Evolutionary conservation across 2,113 vertebrate genomes (phyloP).

Genomic region (Egretta garzetta): DNA sequence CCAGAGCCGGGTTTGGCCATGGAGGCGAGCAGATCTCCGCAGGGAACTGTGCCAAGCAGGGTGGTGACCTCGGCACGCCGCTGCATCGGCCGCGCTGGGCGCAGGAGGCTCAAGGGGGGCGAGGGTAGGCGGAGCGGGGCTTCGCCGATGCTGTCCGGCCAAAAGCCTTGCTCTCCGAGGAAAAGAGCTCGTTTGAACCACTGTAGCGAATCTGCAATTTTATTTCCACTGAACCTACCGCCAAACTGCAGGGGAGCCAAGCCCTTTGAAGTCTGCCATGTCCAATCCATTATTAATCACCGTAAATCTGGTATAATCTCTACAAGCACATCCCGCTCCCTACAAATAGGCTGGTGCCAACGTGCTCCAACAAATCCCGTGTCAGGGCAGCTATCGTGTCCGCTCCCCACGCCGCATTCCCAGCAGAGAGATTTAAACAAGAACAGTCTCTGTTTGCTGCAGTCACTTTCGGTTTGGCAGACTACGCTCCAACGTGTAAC

Average conservation of each 20-base stretch:
- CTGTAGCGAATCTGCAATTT: background rate
- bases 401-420: slow-evolving; percentile 42
- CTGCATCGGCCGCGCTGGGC: accelerated
- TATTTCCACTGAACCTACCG: background rate
- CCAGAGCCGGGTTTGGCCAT: accelerated
- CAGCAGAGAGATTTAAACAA: slow-evolving; percentile 72
- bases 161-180: background rate
- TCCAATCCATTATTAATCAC: slow-evolving; percentile 71
- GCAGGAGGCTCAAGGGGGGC: accelerated
- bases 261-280: slow-evolving; percentile 12
- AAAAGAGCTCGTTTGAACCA: background rate
- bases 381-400: slow-evolving; percentile 47
- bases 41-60: accelerated
- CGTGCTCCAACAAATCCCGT: slow-evolving; percentile 61
- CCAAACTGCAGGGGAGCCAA: background rate
- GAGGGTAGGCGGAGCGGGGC: accelerated
- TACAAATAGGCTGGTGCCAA: slow-evolving; percentile 60
- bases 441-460: slow-evolving; percentile 34
- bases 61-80: accelerated
- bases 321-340: slow-evolving; percentile 68
- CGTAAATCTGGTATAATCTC: slow-evolving; percentile 75
- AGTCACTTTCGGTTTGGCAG: slow-evolving; percentile 62
- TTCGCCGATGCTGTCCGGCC: background rate
- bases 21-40: background rate
- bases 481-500: background rate